Conservation (phyloP, 1,140 invertebrate species). For the Rhyzopertha dominica region DNA sequence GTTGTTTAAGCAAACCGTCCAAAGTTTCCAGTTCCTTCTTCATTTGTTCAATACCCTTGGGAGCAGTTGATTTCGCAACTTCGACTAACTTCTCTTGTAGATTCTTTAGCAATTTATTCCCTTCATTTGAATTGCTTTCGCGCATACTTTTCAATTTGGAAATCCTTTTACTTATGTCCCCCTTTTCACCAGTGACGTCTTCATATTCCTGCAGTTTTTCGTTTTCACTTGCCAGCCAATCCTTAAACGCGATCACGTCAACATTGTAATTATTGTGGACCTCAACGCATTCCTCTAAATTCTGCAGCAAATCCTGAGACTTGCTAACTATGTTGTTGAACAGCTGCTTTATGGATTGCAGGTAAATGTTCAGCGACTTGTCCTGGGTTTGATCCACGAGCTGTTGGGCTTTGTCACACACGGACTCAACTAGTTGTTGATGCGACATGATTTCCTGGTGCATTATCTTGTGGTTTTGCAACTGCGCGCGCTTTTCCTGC, state of each 20-base stretch:
- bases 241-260: slow-evolving; percentile 65
- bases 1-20: slow-evolving; percentile 59
- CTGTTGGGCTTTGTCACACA: slow-evolving; percentile 87
- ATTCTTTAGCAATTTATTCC: slow-evolving; percentile 64
- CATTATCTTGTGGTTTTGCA: slow-evolving; percentile 91
- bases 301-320: slow-evolving; percentile 78
- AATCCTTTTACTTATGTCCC: slow-evolving; percentile 69
- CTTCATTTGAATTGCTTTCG: slow-evolving; percentile 63
- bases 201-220: slow-evolving; percentile 72
- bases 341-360: slow-evolving; percentile 83
- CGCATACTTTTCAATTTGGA: slow-evolving; percentile 64
- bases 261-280: slow-evolving; percentile 77
- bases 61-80: slow-evolving; percentile 78
- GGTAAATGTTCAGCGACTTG: slow-evolving; percentile 75
- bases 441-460: slow-evolving; percentile 94
- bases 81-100: slow-evolving; percentile 61
- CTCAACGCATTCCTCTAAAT: slow-evolving; percentile 79
- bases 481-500: slow-evolving; percentile 89
- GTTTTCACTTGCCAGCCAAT: slow-evolving; percentile 73
- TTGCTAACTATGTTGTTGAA: slow-evolving; percentile 85
- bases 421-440: slow-evolving; percentile 80
- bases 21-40: slow-evolving; percentile 69
- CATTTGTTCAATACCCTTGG: slow-evolving; percentile 66
- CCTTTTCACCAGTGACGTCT: slow-evolving; percentile 74
- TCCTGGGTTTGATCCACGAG: slow-evolving; percentile 87